Conservation (phyloP, 1,140 invertebrate species). For the Zaprionus gabonicus region DNA sequence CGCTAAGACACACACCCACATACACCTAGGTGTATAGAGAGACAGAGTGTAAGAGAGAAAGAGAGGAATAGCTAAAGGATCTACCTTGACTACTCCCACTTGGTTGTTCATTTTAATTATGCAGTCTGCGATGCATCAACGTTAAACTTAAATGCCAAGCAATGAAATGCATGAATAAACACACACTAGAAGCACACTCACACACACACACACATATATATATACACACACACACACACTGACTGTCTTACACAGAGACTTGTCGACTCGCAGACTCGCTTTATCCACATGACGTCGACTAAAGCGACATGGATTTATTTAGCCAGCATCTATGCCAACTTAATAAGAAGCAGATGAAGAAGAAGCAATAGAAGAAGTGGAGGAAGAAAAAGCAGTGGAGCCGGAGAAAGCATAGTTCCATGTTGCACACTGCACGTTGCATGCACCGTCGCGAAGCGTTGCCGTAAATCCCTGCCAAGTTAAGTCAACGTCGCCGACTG, state of each 20-base stretch:
- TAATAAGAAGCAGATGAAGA: conserved; percentile 55
- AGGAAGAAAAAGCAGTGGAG: not conserved
- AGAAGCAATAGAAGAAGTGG: not conserved
- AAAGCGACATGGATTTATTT: conserved; percentile 81
- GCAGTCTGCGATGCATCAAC: conserved; percentile 68
- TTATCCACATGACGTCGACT: conserved; percentile 65
- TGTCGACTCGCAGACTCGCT: conserved; percentile 1
- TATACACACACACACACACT: conserved; percentile 26
- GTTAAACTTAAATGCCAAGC: conserved; percentile 76
- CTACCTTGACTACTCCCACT: conserved; percentile 7
- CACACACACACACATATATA: conserved; percentile 26
- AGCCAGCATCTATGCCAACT: conserved; percentile 78
- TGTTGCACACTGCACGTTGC: conserved; percentile 38
- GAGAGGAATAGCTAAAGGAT: not conserved
- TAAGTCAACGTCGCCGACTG: conserved; percentile 76
- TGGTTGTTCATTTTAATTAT: conserved; percentile 72
- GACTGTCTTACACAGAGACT: not conserved
- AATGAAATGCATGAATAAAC: conserved; percentile 73
- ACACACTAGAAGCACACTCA: conserved; percentile 26
- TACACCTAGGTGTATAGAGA: not conserved
- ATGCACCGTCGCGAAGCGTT: conserved; percentile 51
- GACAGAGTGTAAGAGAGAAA: not conserved
- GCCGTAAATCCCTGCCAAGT: conserved; percentile 82
- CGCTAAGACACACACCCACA: conserved; percentile 5
- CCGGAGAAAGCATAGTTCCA: conserved; percentile 23